Evolutionary conservation across 2,797 vertebrate genomes (phyloP), one percentile per base, ranked within the genome.

Genomic region (Luscinia luscinia): DNA sequence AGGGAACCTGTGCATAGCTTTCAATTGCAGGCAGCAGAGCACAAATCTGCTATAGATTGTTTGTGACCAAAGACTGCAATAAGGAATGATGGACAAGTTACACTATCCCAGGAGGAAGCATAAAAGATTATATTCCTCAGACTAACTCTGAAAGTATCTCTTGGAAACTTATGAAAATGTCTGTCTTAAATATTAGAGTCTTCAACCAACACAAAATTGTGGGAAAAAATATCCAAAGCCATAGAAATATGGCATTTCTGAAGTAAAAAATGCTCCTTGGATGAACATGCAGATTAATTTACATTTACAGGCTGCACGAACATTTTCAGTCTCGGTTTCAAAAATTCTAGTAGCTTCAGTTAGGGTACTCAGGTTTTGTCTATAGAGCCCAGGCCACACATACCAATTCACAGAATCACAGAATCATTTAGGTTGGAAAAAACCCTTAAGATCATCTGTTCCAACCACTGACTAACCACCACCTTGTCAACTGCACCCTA

Each of bases 21-120:
- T 97, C 63, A 46, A 34, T 80, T 55, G 24, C 87, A 94, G 82
- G 45, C 22, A 46, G 41, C 51, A 78, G 68, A 87, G 66, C 30
- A 89, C 11, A 40, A 36, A 76, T 68, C 69, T 84, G 17, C 8
- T 57, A 22, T 3, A 45, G 43, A 49, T 59, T 19, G 36, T 93
- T 36, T 69, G 20, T 32, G 55, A 90, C 24, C 12, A 90, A n/a
- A 61, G 24, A 17, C 11, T 75, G 52, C 80, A 83, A 40, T 32
- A 85, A 84, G 3, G 40, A 87, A 67, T 24, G 28, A 67, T 27
- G 21, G 30, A 45, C 22, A 85, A 64, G 26, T 55, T 48, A 45
- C 23, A 16, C 7, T 24, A 26, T 12, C 2, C 9, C n/a, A 58
- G 17, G 4, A 73, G 20, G 11, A 91, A 16, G 9, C 16, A 85